Conservation (phyloP, 2,888 invertebrate genomes). For the Agrotis ipsilon region DNA sequence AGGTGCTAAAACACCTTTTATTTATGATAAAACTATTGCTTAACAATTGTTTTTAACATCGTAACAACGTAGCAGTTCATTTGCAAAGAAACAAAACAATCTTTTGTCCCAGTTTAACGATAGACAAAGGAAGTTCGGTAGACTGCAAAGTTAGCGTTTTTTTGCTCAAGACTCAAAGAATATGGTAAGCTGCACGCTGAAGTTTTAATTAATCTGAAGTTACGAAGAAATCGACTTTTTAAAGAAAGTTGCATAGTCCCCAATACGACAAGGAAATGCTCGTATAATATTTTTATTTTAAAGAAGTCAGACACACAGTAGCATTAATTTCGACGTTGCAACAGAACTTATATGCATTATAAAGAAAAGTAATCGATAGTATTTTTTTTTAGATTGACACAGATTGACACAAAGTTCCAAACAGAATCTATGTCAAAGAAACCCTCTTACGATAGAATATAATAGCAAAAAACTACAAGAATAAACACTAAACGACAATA, state of each 20-base stretch:
- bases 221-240: slow-evolving; percentile 33
- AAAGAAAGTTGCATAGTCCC: slow-evolving; percentile 19
- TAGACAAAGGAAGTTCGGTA: slow-evolving; percentile 44
- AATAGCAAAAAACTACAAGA: background rate
- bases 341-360: no score
- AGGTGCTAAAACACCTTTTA: background rate
- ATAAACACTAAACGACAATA: background rate
- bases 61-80: background rate
- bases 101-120: slow-evolving; percentile 19
- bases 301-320: no score
- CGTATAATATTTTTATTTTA: background rate
- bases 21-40: background rate
- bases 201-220: slow-evolving; percentile 57
- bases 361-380: no score
- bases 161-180: slow-evolving; percentile 36
- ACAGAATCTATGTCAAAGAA: background rate
- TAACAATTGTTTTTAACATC: background rate
- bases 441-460: background rate
- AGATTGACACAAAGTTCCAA: background rate
- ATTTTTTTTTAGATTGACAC: no score
- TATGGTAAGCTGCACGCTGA: slow-evolving; percentile 32
- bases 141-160: slow-evolving; percentile 32
- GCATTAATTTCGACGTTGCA: no score
- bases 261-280: slow-evolving; percentile 20
- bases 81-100: slow-evolving; percentile 9